Evolutionary conservation across 2,888 invertebrate species (phyloP).

Genomic region (Alsophila aescularia): DNA sequence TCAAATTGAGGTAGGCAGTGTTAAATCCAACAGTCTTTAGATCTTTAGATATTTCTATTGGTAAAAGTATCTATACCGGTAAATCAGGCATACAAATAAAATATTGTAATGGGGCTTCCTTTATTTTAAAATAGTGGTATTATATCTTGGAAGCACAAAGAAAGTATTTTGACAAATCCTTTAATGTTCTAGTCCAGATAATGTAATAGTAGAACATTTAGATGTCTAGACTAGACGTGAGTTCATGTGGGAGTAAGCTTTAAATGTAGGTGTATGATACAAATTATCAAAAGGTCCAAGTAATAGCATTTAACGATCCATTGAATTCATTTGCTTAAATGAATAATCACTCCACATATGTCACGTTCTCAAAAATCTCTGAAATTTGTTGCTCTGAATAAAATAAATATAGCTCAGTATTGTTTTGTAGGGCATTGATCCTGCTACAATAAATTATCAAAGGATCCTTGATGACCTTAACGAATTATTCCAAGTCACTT

Average conservation of each 20-base stretch:
- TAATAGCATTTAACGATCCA: neutral
- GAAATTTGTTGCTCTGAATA: slow-evolving; percentile 7
- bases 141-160: too few species aligned
- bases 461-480: slow-evolving; percentile 37
- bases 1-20: too few species aligned
- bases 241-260: slow-evolving; percentile 7
- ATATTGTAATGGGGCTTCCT: neutral
- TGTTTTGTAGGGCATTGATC: slow-evolving; percentile 44
- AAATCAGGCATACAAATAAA: too few species aligned
- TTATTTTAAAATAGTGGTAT: too few species aligned
- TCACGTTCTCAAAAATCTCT: slow-evolving; percentile 7
- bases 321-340: slow-evolving; percentile 7
- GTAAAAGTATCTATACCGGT: too few species aligned
- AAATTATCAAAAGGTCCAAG: neutral
- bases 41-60: too few species aligned
- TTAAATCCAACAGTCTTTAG: too few species aligned
- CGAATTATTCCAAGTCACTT: slow-evolving; percentile 20
- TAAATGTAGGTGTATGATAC: neutral
- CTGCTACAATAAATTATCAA: slow-evolving; percentile 27
- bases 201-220: slow-evolving; percentile 3
- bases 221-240: slow-evolving; percentile 13
- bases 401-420: neutral
- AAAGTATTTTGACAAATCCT: neutral
- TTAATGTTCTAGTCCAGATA: neutral
- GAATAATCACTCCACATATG: slow-evolving; percentile 30